Evolutionary conservation across 1,140 invertebrate species (phyloP), one percentile per base, ranked within the genome.

Genomic region (Nebria ingens): DNA sequence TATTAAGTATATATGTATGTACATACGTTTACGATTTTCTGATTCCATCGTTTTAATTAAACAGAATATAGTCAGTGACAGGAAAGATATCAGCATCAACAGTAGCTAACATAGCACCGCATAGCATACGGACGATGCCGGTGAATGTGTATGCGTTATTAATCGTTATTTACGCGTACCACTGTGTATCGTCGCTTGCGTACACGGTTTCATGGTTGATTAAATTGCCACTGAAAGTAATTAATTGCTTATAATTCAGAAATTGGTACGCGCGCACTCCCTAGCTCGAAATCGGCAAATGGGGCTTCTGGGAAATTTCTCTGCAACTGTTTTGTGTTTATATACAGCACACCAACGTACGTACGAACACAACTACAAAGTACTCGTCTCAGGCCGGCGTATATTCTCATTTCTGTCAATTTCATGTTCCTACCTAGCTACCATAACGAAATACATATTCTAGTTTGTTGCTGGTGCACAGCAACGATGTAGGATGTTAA

Each of bases 201-300:
- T 29, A 29, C 25, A 29, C 13, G 25, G 25, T 45, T 45, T 45
- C 40, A 45, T 45, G 40, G 40, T 45, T 45, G 40, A 45, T 45
- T 45, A 45, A 45, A 45, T 45, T 45, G 40, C 40, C 40, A 45
- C 40, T 45, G 40, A 45, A 45, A 45, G 40, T 45, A 45, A 45
- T 45, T 45, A 45, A 45, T 45, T 45, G 40, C 40, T 45, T 45
- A 45, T 45, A 45, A 45, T 45, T 45, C 40, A 45, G 40, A 45
- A 45, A 45, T 45, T 45, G 40, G 40, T 45, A 17, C 17, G 40
- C 17, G 40, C 6, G 40, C n/a, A n/a, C n/a, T n/a, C n/a, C n/a
- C n/a, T n/a, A n/a, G n/a, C 40, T 45, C 40, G 40, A 9, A 45
- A 45, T 45, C 40, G 40, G 40, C 40, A 45, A 45, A 45, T 45